Conservation (phyloP, 2,888 invertebrate species). For the Mimumesa dahlbomi region DNA sequence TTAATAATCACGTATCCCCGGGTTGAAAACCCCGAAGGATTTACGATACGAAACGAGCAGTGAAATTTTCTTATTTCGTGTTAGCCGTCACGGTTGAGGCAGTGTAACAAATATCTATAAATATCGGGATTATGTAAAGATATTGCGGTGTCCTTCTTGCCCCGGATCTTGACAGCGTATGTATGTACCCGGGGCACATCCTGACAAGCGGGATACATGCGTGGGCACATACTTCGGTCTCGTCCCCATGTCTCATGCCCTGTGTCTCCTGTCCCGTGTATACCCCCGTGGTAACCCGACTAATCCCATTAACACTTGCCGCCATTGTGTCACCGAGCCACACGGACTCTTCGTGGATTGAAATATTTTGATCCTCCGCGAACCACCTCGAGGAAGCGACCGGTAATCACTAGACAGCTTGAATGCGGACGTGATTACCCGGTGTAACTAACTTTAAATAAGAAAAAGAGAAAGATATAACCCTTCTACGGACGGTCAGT, state of each 20-base stretch:
- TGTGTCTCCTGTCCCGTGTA: constrained; percentile 61
- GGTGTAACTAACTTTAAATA: constrained; percentile 5
- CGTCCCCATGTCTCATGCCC: constrained; percentile 50
- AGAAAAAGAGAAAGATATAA: not conserved
- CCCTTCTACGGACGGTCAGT: not conserved
- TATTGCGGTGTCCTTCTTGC: constrained; percentile 21
- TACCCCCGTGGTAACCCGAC: constrained; percentile 63
- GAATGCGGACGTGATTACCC: constrained; percentile 51
- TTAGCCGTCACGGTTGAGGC: constrained; percentile 27
- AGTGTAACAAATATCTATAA: constrained; percentile 47
- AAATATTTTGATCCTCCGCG: constrained; percentile 69
- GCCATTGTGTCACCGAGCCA: constrained; percentile 66
- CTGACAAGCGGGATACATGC: constrained; percentile 54
- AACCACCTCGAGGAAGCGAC: constrained; percentile 36
- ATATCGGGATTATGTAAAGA: constrained; percentile 49
- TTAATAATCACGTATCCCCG: too few relatives aligned
- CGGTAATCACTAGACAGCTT: constrained; percentile 33
- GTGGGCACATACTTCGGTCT: constrained; percentile 66
- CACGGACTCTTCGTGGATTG: constrained; percentile 63
- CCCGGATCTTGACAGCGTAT: not conserved
- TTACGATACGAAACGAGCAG: constrained; percentile 12
- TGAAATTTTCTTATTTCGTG: constrained; percentile 44
- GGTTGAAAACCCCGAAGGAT: too few relatives aligned
- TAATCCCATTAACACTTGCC: constrained; percentile 76
- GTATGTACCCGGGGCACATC: constrained; percentile 37